Conservation (phyloP, 2,113 vertebrate genomes). For the Nymphicus hollandicus region DNA sequence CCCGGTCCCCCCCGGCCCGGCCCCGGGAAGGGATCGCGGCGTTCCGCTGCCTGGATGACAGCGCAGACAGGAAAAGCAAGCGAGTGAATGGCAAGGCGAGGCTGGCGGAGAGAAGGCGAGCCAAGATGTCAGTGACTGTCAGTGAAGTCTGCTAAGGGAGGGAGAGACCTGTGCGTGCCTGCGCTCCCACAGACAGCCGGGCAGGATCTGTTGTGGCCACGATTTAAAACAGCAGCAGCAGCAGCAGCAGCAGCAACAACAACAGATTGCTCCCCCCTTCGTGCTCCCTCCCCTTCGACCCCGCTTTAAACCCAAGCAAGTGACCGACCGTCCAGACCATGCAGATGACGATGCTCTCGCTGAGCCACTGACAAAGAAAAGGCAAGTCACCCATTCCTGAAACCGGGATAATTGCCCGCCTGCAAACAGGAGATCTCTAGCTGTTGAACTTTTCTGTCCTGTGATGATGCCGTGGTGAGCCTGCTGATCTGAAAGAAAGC, state of each 20-base stretch:
- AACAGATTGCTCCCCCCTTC: background rate
- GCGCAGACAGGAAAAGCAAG: background rate
- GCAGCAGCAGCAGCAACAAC: background rate
- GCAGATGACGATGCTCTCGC: background rate
- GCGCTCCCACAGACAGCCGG: background rate
- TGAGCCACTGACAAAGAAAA: background rate
- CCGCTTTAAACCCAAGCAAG: background rate
- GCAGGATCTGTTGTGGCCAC: background rate
- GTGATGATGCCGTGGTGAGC: background rate
- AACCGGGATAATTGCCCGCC: background rate
- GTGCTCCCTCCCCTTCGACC: constrained; percentile 8
- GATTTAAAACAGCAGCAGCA: background rate
- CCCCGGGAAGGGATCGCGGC: background rate
- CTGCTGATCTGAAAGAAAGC: background rate
- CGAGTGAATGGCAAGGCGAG: constrained; percentile 41
- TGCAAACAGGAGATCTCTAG: background rate
- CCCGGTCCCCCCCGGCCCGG: background rate
- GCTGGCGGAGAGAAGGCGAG: background rate
- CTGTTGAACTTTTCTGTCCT: constrained; percentile 33
- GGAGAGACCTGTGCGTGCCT: background rate
- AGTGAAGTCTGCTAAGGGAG: constrained; percentile 17
- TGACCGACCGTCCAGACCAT: background rate
- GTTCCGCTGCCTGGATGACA: background rate
- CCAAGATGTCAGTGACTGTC: constrained; percentile 22
- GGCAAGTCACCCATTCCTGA: background rate